Evolutionary conservation across 2,797 vertebrate species (phyloP), one percentile per base, ranked within the genome.

Genomic region (Schizopygopsis pylzovi): DNA sequence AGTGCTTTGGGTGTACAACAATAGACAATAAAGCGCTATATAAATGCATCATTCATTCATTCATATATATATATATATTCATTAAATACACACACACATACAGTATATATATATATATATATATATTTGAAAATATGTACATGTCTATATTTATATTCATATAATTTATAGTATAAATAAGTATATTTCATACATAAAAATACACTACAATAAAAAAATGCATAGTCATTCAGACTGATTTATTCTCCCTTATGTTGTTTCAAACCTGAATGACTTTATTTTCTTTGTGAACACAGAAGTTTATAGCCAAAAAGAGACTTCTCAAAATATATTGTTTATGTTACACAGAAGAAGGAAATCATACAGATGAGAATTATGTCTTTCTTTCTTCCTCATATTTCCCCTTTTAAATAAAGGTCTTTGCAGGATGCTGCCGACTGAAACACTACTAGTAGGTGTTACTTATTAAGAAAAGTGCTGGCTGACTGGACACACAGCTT

Each of bases 401-500:
- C 10, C 45, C 43, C 56, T 28, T 63, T 6, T 65, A 37, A 16
- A 63, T 33, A 12, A 68, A 16, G 22, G n/a, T n/a, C 4, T 52
- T 52, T 28, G 47, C n/a, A 16, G 25, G 71, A 84, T 13, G 10
- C 63, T 28, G 22, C 20, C 2, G 12, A 9, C 33, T 56, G 15
- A 65, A 80, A 78, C 12, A 6, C 11, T 59, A 16, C 6, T 33
- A 18, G n/a, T 22, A 47, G 56, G 59, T 65, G 79, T 65, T 70
- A 52, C 12, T 81, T 59, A 43, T 37, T 49, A 33, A 73, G n/a
- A 56, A 75, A 15, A 10, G 11, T 47, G 25, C 45, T 18, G 68
- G 43, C 79, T 33, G 12, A 28, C 54, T 78, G 79, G 76, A 80
- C 68, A 70, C 63, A 47, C 65, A 49, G 68, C 41, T 78, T 79